Evolutionary conservation across 2,113 vertebrate species (phyloP), one percentile per base, ranked within the genome.

Genomic region (Microcebus murinus): DNA sequence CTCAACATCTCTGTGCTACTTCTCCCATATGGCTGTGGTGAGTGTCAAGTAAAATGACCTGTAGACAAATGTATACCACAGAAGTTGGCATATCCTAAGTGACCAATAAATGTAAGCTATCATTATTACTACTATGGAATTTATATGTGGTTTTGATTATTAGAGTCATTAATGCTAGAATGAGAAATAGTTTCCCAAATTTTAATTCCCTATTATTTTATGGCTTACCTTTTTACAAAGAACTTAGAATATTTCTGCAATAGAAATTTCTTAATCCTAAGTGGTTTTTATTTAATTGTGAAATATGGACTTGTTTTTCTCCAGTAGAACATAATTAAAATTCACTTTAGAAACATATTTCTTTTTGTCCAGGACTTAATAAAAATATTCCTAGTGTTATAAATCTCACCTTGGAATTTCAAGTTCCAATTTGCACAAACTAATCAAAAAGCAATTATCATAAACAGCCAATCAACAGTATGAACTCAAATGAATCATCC

Each of bases 381-480:
- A 97, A 95, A 91, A 96, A 76, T 68, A 31, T 90, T 88, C n/a
- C 73, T 27, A 6, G n/a, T 91, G 27, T 95, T 96, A 96, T 94
- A 96, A 94, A 96, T 96, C 73, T 88, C 55, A 94, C 73, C 82
- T 95, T 96, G 52, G n/a, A 96, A 80, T 95, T 91, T 96, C 71
- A 85, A 81, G 65, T 94, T 96, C n/a, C 57, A 91, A 83, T 96
- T 94, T 96, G 36, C 63, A 93, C 61, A 97, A 95, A 91, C 70
- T 48, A 96, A 95, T 94, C 61, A 96, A 97, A 96, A 98, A 97
- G 65, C 85, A 96, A 96, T 97, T 96, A 96, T 96, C 79, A 86
- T 87, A 92, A 95, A 88, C 1, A 92, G 27, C 50, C 31, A 91
- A 97, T 93, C 95, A 89, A 86, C 25, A 71, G 27, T 94, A 87